phyloP scores from a whole-genome alignment of 2,113 vertebrate species.

The Chascanopsetta lugubris region DNA sequence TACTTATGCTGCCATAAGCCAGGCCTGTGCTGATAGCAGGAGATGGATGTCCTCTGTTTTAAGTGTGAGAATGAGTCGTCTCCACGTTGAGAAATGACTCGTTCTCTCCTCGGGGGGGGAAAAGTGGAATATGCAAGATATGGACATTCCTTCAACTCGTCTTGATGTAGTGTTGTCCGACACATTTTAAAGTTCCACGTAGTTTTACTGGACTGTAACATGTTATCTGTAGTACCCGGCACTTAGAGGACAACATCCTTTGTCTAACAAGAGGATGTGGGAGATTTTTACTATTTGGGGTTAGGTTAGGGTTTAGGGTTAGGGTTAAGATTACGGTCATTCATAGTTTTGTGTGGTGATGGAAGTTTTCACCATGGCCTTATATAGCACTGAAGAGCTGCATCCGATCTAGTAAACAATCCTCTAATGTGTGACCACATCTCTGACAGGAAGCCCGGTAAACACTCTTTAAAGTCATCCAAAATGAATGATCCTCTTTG shows the following conservation, averaged over 20 bases:
- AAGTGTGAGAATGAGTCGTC: conserved; percentile 42
- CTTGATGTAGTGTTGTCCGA: conserved; percentile 20
- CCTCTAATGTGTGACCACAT: conserved; percentile 41
- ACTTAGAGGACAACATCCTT: conserved; percentile 13
- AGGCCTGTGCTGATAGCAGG: conserved; percentile 41
- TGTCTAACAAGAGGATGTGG: conserved; percentile 20
- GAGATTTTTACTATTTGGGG: too few species aligned
- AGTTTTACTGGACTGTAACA: conserved; percentile 30
- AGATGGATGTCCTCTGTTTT: conserved; percentile 49
- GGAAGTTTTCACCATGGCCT: conserved; percentile 30
- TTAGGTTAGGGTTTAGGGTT: too few species aligned
- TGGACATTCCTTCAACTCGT: conserved; percentile 17
- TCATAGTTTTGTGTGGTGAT: conserved; percentile 33
- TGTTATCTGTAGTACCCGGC: conserved; percentile 42
- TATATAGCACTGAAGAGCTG: conserved; percentile 35
- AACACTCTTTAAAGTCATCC: conserved; percentile 53
- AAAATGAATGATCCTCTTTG: conserved; percentile 47
- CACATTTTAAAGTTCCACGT: conserved; percentile 13
- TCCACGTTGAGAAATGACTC: conserved; percentile 45
- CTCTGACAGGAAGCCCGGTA: conserved; percentile 48
- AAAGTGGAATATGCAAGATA: conserved; percentile 18
- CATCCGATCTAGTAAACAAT: conserved; percentile 51
- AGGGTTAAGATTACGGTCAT: too few species aligned
- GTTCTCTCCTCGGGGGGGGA: neutral
- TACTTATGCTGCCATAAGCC: conserved; percentile 23